A percentile compares a stretch with the other conserved stretches of the same genome.
Conservation (phyloP, 2,113 vertebrate species). For the Trichomycterus rosablanca region DNA sequence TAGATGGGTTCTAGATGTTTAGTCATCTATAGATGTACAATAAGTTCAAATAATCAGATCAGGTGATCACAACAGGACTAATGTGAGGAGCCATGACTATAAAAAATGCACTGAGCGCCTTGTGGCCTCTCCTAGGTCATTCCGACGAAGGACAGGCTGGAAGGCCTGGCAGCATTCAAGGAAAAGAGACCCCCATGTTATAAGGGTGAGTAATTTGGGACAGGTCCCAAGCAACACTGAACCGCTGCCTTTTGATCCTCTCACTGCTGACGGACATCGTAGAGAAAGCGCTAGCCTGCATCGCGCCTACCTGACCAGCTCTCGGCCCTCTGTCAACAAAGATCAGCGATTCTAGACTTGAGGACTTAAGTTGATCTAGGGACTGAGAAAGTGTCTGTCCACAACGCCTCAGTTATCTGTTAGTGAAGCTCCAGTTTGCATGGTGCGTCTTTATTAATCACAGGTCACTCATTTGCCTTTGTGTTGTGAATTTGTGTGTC, state of each 20-base stretch:
- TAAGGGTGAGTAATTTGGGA: conserved; percentile 80
- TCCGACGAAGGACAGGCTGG: conserved; percentile 91
- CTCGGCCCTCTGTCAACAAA: conserved; percentile 8
- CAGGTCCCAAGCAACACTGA: neutral
- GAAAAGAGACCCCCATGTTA: conserved; percentile 87
- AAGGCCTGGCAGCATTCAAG: conserved; percentile 93
- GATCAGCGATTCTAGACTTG: conserved; percentile 12
- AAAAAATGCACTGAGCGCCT: too few species aligned
- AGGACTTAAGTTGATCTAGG: conserved; percentile 12
- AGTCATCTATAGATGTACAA: too few species aligned
- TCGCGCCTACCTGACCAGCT: conserved; percentile 14
- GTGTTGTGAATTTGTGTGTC: conserved; percentile 8
- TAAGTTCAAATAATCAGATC: too few species aligned
- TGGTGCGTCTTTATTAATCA: conserved; percentile 11
- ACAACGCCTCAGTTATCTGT: neutral
- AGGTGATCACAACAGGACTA: too few species aligned
- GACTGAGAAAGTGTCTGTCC: conserved; percentile 9
- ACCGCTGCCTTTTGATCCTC: conserved; percentile 39
- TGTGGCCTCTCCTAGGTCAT: conserved; percentile 77
- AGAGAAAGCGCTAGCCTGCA: conserved; percentile 20
- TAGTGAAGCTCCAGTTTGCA: conserved; percentile 5
- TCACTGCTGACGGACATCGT: conserved; percentile 41
- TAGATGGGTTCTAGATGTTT: too few species aligned
- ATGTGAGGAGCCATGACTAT: too few species aligned
- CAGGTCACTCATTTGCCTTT: neutral